A percentile compares a stretch with the other conserved stretches of the same genome.
Conservation (phyloP, 2,113 vertebrate genomes). For the Phycodurus eques region DNA sequence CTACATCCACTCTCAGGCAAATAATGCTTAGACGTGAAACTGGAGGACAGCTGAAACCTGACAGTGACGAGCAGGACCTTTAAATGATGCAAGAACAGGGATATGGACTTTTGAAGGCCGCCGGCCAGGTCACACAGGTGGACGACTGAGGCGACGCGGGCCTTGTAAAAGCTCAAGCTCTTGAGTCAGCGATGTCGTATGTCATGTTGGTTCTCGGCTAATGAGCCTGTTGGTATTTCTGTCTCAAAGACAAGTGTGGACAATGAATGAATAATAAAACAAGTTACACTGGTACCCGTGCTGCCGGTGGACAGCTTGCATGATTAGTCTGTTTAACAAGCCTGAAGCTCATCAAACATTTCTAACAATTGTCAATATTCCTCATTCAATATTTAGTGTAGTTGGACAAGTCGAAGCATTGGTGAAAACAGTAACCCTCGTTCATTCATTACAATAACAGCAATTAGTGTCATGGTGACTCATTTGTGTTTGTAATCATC, state of each 20-base stretch:
- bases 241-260: not conserved
- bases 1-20: conserved; percentile 16
- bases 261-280: not conserved
- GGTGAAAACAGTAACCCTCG: not conserved
- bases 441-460: too few species aligned
- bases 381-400: not conserved
- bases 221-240: not conserved
- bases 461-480: too few species aligned
- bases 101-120: conserved; percentile 27
- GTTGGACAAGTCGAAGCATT: not conserved
- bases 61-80: conserved; percentile 41
- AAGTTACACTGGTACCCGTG: not conserved
- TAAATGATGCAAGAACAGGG: conserved; percentile 56
- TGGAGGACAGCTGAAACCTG: conserved; percentile 51
- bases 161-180: not conserved
- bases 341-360: not conserved
- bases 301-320: not conserved
- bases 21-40: conserved; percentile 49
- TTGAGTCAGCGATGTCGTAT: not conserved
- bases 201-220: not conserved
- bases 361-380: not conserved
- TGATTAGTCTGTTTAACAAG: not conserved
- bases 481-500: not conserved
- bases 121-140: not conserved
- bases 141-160: not conserved